Evolutionary conservation across 2,797 vertebrate species (phyloP).

Genomic region (Margarornis squamiger): DNA sequence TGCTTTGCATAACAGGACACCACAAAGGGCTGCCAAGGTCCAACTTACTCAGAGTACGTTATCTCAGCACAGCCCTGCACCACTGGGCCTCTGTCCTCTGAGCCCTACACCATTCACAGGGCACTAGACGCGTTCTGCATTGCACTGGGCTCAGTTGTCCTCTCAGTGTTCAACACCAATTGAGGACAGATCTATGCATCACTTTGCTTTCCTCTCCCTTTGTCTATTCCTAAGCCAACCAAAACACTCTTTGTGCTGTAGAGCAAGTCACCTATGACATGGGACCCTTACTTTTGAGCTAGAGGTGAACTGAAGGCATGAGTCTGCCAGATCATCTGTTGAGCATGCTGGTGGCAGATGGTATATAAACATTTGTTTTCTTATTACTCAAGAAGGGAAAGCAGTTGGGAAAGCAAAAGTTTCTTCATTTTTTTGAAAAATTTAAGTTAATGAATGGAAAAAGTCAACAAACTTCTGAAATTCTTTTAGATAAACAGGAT

Average conservation of each 20-base stretch:
- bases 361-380: slow-evolving; percentile 51
- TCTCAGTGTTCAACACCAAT: neutral
- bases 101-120: accelerated
- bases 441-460: slow-evolving; percentile 63
- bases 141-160: neutral
- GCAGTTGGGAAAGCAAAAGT: slow-evolving; percentile 54
- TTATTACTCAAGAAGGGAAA: slow-evolving; percentile 59
- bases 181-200: neutral
- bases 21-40: neutral
- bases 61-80: neutral
- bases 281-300: slow-evolving; percentile 17
- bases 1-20: neutral
- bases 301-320: neutral
- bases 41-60: neutral
- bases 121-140: neutral
- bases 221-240: slow-evolving; percentile 1
- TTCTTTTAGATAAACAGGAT: slow-evolving; percentile 62
- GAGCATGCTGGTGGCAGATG: slow-evolving; percentile 48
- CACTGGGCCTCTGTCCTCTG: neutral
- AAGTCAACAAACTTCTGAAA: slow-evolving; percentile 61
- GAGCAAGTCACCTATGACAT: neutral
- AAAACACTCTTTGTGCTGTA: neutral
- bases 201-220: neutral
- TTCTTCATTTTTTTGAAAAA: slow-evolving; percentile 40
- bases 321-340: slow-evolving; percentile 45